Conservation (phyloP, 92 coral and sea anemone species). For the Desmophyllum pertusum region DNA sequence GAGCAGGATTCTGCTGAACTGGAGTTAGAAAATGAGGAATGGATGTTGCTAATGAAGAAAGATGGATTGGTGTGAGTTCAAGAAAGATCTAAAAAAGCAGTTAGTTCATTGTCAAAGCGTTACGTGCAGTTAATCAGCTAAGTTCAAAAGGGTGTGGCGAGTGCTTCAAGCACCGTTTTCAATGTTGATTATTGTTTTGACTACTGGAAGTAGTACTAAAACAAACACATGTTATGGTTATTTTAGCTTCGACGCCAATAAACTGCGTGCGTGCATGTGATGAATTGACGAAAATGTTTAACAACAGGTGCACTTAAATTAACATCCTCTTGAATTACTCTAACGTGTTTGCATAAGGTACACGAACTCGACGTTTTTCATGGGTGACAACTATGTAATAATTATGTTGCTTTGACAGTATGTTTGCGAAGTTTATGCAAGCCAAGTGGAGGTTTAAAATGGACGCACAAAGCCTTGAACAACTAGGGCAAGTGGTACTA, state of each 20-base stretch:
- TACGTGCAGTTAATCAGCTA: background rate
- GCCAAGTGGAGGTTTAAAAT: background rate
- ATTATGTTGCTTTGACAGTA: background rate
- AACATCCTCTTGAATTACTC: background rate
- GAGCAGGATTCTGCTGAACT: background rate
- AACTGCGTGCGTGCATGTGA: background rate
- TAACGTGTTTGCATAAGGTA: background rate
- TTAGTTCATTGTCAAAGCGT: background rate
- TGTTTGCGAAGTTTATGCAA: background rate
- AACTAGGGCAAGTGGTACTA: conserved; percentile 12
- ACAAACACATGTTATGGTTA: background rate
- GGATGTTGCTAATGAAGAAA: background rate
- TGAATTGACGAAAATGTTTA: background rate
- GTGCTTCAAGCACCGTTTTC: background rate
- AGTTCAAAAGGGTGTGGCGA: conserved; percentile 23
- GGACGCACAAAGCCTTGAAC: conserved; percentile 15
- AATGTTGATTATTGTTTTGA: conserved; percentile 15
- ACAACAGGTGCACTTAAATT: background rate
- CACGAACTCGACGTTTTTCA: background rate
- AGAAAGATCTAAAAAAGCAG: background rate
- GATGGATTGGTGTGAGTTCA: background rate
- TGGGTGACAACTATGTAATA: background rate
- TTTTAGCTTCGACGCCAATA: background rate
- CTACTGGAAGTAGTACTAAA: background rate
- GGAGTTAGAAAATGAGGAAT: background rate